phyloP scores from a whole-genome alignment of 1,140 invertebrate genomes.

The Berghia stephanieae region DNA sequence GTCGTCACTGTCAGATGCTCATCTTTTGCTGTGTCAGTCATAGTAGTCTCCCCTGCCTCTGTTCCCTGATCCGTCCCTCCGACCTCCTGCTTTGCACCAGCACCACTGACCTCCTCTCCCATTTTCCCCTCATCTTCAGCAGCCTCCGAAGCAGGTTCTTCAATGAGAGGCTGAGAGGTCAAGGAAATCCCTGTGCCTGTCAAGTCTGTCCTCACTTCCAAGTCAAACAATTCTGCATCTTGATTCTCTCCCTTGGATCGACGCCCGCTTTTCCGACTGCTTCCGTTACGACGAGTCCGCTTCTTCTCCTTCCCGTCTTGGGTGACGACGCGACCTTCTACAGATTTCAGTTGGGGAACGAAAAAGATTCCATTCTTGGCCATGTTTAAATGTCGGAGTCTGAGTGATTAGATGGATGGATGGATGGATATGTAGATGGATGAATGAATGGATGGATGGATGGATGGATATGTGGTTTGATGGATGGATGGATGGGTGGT shows the following conservation, averaged over 20 bases:
- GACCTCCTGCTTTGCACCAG: background rate
- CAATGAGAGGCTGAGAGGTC: too few species aligned
- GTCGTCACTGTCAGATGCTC: too few species aligned
- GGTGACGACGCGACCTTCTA: slow-evolving; percentile 54
- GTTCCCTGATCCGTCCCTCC: too few species aligned
- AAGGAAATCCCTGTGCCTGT: background rate
- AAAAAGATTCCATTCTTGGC: slow-evolving; percentile 62
- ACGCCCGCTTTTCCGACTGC: background rate
- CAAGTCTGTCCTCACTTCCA: background rate
- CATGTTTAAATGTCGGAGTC: slow-evolving; percentile 62
- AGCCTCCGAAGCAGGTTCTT: background rate
- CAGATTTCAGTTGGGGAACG: slow-evolving; percentile 63
- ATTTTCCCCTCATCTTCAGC: too few species aligned
- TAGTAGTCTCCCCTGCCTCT: too few species aligned
- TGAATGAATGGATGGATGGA: too few species aligned
- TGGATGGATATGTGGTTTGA: too few species aligned
- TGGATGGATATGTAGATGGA: too few species aligned
- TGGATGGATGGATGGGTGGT: too few species aligned
- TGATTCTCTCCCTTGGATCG: background rate
- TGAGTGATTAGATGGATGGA: slow-evolving; percentile 44
- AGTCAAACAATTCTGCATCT: too few species aligned
- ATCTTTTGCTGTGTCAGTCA: too few species aligned
- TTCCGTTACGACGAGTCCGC: background rate
- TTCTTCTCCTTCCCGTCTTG: slow-evolving; percentile 37
- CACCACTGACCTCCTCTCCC: background rate